Percentiles rank a stretch among this genome's conserved stretches.
Evolutionary conservation across 2,888 invertebrate species (phyloP).

Genomic region (Eristalinus aeneus): DNA sequence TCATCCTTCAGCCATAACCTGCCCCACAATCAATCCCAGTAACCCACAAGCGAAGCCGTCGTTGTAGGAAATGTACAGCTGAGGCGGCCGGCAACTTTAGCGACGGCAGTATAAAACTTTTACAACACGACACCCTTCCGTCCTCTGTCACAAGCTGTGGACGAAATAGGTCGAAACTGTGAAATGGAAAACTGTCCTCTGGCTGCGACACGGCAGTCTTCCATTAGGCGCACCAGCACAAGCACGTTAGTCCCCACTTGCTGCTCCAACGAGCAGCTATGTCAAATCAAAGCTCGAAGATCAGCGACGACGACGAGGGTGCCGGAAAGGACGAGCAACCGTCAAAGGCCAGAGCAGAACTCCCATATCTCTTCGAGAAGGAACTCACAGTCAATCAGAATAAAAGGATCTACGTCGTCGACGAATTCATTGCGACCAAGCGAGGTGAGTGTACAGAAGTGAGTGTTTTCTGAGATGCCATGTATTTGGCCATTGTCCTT

Average conservation of each 20-base stretch:
- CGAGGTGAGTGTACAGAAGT: conserved; percentile 72
- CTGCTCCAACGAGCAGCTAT: neutral
- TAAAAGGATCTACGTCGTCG: conserved; percentile 75
- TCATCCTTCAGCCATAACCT: no score
- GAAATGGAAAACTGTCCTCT: conserved; percentile 53
- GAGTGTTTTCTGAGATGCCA: neutral
- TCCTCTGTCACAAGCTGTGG: neutral
- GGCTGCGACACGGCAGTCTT: conserved; percentile 28
- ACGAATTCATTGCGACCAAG: conserved; percentile 74
- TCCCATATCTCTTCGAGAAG: conserved; percentile 78
- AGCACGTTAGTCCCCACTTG: conserved; percentile 21
- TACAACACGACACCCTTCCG: neutral
- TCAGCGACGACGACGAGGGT: conserved; percentile 17
- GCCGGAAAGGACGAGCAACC: neutral
- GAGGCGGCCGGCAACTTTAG: no score
- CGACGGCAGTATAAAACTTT: no score
- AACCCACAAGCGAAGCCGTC: no score
- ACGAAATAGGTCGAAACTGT: conserved; percentile 38
- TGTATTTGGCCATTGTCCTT: neutral
- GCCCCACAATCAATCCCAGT: no score
- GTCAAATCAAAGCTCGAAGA: conserved; percentile 17
- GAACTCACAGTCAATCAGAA: conserved; percentile 77
- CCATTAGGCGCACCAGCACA: conserved; percentile 24
- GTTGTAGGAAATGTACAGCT: no score
- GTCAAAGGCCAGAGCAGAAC: conserved; percentile 43